Evolutionary conservation across 2,888 invertebrate species (phyloP).

Genomic region (Caenorhabditis macrosperma): DNA sequence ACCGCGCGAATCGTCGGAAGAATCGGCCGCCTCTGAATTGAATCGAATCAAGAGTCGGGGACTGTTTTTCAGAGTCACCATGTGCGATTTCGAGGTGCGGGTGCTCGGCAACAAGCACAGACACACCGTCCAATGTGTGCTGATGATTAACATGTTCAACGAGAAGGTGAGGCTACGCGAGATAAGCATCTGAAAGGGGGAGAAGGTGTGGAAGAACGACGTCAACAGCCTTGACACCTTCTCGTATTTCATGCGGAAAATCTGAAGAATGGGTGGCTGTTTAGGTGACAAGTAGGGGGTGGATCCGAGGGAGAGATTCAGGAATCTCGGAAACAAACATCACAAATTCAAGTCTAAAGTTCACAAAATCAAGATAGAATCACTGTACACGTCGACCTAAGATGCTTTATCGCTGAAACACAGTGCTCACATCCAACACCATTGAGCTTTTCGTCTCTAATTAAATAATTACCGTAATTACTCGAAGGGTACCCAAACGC

Average conservation of each 20-base stretch:
- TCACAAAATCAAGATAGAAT: too few relatives aligned
- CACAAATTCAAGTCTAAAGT: too few relatives aligned
- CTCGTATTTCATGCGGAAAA: conserved; percentile 29
- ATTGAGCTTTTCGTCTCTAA: too few relatives aligned
- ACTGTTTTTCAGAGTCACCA: conserved; percentile 57
- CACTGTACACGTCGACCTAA: too few relatives aligned
- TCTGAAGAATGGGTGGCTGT: conserved; percentile 5
- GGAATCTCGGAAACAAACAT: too few relatives aligned
- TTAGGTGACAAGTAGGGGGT: not conserved
- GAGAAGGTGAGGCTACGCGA: conserved; percentile 71
- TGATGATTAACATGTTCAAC: conserved; percentile 80
- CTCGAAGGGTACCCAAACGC: too few relatives aligned
- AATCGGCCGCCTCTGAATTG: conserved; percentile 13
- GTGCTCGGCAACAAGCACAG: conserved; percentile 82
- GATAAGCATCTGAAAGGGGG: conserved; percentile 36
- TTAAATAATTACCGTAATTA: too few relatives aligned
- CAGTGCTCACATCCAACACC: too few relatives aligned
- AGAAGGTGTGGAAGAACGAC: not conserved
- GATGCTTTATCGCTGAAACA: too few relatives aligned
- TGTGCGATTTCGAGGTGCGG: conserved; percentile 81
- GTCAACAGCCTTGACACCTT: conserved; percentile 58
- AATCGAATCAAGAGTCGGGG: conserved; percentile 38
- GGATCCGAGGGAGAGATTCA: too few relatives aligned
- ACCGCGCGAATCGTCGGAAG: conserved; percentile 23
- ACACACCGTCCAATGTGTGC: conserved; percentile 80